Base-by-base conservation (phyloP, 2,113 vertebrate genomes). In the Grammomys dolichurus region DNA sequence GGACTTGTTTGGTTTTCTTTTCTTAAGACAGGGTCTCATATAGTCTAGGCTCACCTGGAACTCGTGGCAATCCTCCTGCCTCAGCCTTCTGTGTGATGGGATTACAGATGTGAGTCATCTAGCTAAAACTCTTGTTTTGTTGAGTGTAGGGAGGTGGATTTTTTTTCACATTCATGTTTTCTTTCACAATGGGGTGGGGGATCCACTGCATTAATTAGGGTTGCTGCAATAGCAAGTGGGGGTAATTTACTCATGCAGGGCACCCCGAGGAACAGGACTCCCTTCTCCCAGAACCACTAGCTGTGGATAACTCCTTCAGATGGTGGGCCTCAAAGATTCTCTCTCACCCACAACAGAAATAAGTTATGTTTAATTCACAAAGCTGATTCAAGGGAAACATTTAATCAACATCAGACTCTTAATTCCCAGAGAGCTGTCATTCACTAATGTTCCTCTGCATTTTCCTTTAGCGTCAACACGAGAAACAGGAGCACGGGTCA, bases 381-480 rank as follows among this genome's bases (percentile, higher is more conserved):
- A 73, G 28, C 20, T 20, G 28, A 36, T 31, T 84, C 51, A 92
- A 92, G 20, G 36, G 12, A 89, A 87, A 0, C 87, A 22, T 82
- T 65, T 81, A 91, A 88, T 69, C 54, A 40, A 82, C 7, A 58
- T 77, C 69, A 56, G 48, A 54, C 16, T 84, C 87, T 69, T 70
- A 81, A 76, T 88, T 94, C n/a, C 80, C 28, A 78, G 28, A 81
- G 28, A 31, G 26, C 63, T 92, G 36, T 19, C 14, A 3, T 91
- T 93, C 70, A 56, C 4, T 87, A 77, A 91, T 0, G 0, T 40
- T 86, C 82, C 65, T 90, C 54, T 48, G 87, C 60, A 69, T 77
- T 93, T 89, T 89, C 43, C n/a, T 93, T 93, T 89, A 19, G 1
- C 4, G 56, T 96, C 72, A 92, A 91, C 70, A 20, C 8, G 31